phyloP scores from a whole-genome alignment of 2,888 invertebrate species.

The Cetonia aurata region DNA sequence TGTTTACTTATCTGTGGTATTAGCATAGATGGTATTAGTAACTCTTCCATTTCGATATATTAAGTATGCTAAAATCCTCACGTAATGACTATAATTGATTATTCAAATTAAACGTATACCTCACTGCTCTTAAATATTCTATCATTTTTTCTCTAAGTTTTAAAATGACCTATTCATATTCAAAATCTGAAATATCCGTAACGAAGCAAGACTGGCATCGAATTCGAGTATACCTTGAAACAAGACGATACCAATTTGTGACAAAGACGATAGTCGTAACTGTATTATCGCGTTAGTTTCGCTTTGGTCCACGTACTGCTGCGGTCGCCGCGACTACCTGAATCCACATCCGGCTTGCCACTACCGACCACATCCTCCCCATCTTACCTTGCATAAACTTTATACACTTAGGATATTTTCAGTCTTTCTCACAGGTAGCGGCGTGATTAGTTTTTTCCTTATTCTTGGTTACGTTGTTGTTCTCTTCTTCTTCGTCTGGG shows the following conservation, averaged over 20 bases:
- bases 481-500: conserved; percentile 23
- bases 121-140: too few species aligned
- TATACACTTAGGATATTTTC: conserved; percentile 47
- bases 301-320: conserved; percentile 62
- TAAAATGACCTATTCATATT: too few species aligned
- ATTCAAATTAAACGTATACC: too few species aligned
- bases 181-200: too few species aligned
- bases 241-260: conserved; percentile 39
- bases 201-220: too few species aligned
- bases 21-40: too few species aligned
- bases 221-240: conserved; percentile 4
- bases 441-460: conserved; percentile 48
- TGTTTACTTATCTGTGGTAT: too few species aligned
- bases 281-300: conserved; percentile 59
- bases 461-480: conserved; percentile 57
- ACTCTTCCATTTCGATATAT: too few species aligned
- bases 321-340: conserved; percentile 64
- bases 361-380: conserved; percentile 60
- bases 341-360: conserved; percentile 65
- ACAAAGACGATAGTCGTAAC: conserved; percentile 45
- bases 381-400: conserved; percentile 47
- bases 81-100: too few species aligned
- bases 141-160: too few species aligned
- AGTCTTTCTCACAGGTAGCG: conserved; percentile 60
- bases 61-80: too few species aligned